phyloP scores from a whole-genome alignment of 2,113 vertebrate genomes.

The Ia io region DNA sequence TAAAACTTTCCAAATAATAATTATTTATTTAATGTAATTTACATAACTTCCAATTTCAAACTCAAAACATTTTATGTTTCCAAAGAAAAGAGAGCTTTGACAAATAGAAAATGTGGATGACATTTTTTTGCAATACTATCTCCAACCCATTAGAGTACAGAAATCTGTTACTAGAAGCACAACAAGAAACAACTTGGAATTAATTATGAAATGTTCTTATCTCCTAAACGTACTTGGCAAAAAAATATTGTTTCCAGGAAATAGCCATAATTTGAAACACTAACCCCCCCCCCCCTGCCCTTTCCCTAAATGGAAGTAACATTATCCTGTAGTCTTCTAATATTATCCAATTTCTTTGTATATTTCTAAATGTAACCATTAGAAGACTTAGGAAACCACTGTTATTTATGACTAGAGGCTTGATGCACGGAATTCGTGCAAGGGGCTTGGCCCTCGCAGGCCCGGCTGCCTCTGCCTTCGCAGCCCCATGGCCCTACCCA shows the following conservation, averaged over 20 bases:
- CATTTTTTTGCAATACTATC: background rate
- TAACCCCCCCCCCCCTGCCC: background rate
- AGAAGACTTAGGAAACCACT: background rate
- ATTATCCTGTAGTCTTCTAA: background rate
- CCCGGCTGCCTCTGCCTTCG: too few relatives aligned
- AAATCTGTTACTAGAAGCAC: background rate
- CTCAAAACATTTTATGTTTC: background rate
- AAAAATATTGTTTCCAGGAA: background rate
- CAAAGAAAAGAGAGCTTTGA: background rate
- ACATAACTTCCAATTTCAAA: background rate
- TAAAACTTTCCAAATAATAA: background rate
- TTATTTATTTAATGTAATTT: slow-evolving; percentile 39
- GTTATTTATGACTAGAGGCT: background rate
- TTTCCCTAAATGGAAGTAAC: background rate
- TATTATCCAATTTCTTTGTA: background rate
- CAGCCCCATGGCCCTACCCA: too few relatives aligned
- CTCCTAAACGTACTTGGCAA: background rate
- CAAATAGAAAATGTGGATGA: background rate
- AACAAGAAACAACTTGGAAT: background rate
- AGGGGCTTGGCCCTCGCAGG: too few relatives aligned
- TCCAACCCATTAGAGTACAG: background rate
- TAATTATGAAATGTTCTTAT: slow-evolving; percentile 35
- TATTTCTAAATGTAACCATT: slow-evolving; percentile 23
- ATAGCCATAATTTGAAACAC: background rate
- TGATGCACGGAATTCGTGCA: too few relatives aligned